Percentiles rank a stretch among this genome's conserved stretches.
These are phyloP conservation scores for Glandiceps talaboti DNA, from an alignment of 53 echinoderm and acorn worm genomes.

Conservation along the genomic window DNA sequence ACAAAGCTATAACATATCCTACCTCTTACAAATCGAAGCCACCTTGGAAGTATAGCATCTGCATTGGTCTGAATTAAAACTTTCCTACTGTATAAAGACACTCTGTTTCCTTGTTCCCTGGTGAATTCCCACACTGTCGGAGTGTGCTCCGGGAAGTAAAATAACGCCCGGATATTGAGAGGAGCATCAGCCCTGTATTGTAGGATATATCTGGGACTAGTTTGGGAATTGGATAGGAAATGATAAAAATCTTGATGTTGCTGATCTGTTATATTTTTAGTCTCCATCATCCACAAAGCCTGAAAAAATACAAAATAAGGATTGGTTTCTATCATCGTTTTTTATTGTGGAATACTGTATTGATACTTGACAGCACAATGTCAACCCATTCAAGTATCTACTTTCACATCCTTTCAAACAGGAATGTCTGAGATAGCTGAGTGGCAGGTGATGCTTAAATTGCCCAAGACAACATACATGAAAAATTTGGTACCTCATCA, in stretches of 20 bases:
- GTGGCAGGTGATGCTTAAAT: too few relatives aligned
- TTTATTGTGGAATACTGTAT: too few relatives aligned
- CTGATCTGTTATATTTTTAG: conserved; percentile 50
- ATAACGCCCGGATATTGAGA: conserved; percentile 75
- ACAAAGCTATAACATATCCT: conserved; percentile 3
- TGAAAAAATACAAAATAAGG: too few relatives aligned
- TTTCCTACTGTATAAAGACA: conserved; percentile 81
- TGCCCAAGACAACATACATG: too few relatives aligned
- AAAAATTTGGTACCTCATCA: too few relatives aligned
- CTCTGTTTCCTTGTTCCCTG: conserved; percentile 68
- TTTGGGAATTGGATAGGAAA: conserved; percentile 81
- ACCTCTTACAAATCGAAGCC: conserved; percentile 89
- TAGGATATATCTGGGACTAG: conserved; percentile 78
- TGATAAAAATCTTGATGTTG: conserved; percentile 84
- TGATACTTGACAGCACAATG: too few relatives aligned
- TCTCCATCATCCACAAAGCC: conserved; percentile 79
- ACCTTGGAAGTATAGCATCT: conserved; percentile 85
- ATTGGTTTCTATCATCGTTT: too few relatives aligned
- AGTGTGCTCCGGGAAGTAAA: conserved; percentile 71
- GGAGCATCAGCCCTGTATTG: conserved; percentile 94
- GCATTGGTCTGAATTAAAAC: conserved; percentile 81
- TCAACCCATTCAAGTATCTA: too few relatives aligned
- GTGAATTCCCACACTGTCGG: conserved; percentile 95
- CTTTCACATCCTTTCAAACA: too few relatives aligned
- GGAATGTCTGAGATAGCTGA: too few relatives aligned